Percentiles rank a stretch among this genome's conserved stretches.
These are phyloP conservation scores for Oithona nana DNA, from an alignment of 2,888 invertebrate species.

Conservation along the genomic window DNA sequence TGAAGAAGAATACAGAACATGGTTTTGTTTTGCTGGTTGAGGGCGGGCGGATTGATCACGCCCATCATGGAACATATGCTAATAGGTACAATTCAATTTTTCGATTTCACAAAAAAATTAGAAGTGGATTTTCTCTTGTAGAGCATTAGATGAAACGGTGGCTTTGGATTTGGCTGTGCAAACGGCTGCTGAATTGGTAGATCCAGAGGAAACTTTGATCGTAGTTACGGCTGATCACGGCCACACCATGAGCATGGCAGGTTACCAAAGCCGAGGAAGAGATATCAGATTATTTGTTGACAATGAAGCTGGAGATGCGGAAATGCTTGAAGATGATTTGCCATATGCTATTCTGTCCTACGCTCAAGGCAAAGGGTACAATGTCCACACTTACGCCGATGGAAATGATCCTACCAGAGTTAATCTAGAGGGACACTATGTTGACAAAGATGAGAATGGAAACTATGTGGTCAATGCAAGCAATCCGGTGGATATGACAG, in stretches of 20 bases:
- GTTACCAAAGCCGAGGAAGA: not conserved
- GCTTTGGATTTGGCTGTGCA: constrained; percentile 53
- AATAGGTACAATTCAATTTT: too few relatives aligned
- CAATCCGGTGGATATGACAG: not conserved
- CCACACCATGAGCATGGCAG: constrained; percentile 42
- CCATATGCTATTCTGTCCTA: not conserved
- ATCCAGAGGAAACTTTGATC: constrained; percentile 45
- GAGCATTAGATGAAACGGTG: constrained; percentile 56
- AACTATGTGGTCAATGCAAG: too few relatives aligned
- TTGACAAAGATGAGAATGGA: not conserved
- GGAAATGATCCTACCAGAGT: too few relatives aligned
- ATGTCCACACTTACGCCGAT: too few relatives aligned
- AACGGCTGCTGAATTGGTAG: constrained; percentile 39
- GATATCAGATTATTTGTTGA: not conserved
- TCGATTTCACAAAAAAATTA: too few relatives aligned
- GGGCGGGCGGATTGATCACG: not conserved
- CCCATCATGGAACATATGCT: not conserved
- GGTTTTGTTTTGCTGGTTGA: not conserved
- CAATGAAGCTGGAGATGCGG: too few relatives aligned
- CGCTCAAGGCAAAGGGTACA: too few relatives aligned
- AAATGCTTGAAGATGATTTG: not conserved
- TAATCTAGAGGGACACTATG: too few relatives aligned
- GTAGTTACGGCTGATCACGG: constrained; percentile 60
- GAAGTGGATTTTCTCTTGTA: too few relatives aligned
- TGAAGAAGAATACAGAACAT: not conserved